Evolutionary conservation across 2,888 invertebrate genomes (phyloP), one percentile per base, ranked within the genome.

Genomic region (Apotomis betuletana): DNA sequence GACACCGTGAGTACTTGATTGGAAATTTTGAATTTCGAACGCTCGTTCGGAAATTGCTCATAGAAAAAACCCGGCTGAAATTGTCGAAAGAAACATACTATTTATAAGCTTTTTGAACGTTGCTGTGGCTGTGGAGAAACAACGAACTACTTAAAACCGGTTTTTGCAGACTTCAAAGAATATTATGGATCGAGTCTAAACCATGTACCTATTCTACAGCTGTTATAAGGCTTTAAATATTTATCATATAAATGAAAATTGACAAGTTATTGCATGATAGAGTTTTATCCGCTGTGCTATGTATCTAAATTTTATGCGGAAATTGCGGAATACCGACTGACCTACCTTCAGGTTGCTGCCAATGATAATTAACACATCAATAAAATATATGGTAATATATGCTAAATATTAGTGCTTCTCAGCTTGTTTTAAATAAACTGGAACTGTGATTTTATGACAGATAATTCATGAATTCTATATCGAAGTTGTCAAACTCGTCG

Each of bases 1-100:
- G 84, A 84, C 85, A 86, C 81, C 78, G 92, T 92, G 83, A 92
- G 92, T 91, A 89, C 81, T 75, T 73, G 78, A 87, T 89, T 89
- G 85, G 83, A 86, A 85, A 88, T 86, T 85, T 81, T 80, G 77
- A 83, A 79, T 78, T 79, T 74, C 71, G 76, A 77, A 84, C 76
- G 74, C 73, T 12, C 67, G 72, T 72, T 75, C 58, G 64, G 69
- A 68, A 75, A 44, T 46, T 57, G 55, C 69, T 59, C n/a, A 12
- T n/a, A 4, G 12, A 5, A 3, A 63, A 70, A 76, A 78, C 80
- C 69, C 78, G 76, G 74, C 73, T 69, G 51, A 64, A 70, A 58
- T 75, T 61, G 71, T 73, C 73, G 27, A 74, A 75, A 76, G 69
- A 54, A 68, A 41, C 63, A 67, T 72, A 67, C 72, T 70, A 70